phyloP scores from a whole-genome alignment of 2,797 vertebrate species.

The Sebastes paucispinis region DNA sequence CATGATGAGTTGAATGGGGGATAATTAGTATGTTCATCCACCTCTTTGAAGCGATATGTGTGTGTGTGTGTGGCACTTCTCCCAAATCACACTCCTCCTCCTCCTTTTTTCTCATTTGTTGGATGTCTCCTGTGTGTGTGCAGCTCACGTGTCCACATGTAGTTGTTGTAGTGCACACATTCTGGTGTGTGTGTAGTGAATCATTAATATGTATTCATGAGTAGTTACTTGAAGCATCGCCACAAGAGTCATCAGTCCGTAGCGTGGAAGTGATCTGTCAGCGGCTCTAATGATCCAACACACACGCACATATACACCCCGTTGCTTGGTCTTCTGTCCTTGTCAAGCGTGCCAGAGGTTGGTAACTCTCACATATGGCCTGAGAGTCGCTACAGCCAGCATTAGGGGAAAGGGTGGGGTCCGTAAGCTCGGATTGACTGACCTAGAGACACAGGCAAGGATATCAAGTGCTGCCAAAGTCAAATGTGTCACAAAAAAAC shows the following conservation, averaged over 20 bases:
- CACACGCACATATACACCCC: neutral
- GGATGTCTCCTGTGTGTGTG: conserved; percentile 13
- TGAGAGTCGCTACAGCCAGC: neutral
- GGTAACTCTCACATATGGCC: conserved; percentile 6
- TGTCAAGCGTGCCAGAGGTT: conserved; percentile 25
- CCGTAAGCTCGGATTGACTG: neutral
- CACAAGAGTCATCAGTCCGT: conserved; percentile 51
- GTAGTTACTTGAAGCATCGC: conserved; percentile 38
- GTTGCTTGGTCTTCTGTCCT: conserved; percentile 45
- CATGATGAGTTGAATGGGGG: conserved; percentile 57
- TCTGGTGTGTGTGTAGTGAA: conserved; percentile 12
- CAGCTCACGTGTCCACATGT: neutral
- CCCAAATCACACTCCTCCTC: conserved; percentile 12
- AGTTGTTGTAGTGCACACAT: neutral
- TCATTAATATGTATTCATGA: conserved; percentile 61
- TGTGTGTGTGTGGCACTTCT: conserved; percentile 18
- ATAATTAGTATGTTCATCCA: conserved; percentile 71
- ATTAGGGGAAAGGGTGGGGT: neutral
- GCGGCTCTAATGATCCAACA: conserved; percentile 44
- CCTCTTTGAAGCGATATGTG: conserved; percentile 40
- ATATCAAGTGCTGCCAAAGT: neutral
- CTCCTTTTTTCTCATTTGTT: conserved; percentile 34
- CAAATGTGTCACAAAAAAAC: neutral
- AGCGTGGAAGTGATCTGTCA: conserved; percentile 54
- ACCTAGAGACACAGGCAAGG: neutral